Evolutionary conservation across 53 echinoderm and acorn worm genomes (phyloP).

Genomic region (Actinopyga echinites): DNA sequence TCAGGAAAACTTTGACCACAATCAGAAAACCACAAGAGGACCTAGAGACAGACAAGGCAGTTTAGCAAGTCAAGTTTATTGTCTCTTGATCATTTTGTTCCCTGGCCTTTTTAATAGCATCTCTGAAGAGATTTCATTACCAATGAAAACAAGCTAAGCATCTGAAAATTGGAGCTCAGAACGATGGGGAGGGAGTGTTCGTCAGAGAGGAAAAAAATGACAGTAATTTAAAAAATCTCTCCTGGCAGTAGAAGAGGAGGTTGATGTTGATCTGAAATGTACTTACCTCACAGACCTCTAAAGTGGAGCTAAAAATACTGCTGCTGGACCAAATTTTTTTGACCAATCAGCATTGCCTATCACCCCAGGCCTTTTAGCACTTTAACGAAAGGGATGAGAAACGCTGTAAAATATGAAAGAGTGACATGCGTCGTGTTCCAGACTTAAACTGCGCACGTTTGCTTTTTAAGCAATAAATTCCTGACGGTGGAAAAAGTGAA

Average conservation of each 20-base stretch:
- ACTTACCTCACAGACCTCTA: no score
- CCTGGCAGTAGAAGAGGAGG: neutral
- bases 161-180: slow-evolving; percentile 19
- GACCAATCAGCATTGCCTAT: neutral
- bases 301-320: slow-evolving; percentile 24
- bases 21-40: slow-evolving; percentile 33
- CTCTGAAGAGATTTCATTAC: slow-evolving; percentile 20
- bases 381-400: neutral
- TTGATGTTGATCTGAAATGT: neutral
- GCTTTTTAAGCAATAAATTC: slow-evolving; percentile 38
- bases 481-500: slow-evolving; percentile 32
- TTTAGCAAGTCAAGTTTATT: neutral
- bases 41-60: neutral
- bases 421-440: neutral
- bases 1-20: slow-evolving; percentile 27
- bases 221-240: slow-evolving; percentile 42
- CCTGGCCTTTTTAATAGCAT: neutral
- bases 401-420: no score
- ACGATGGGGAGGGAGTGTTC: neutral
- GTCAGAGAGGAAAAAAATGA: slow-evolving; percentile 28
- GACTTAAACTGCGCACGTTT: neutral
- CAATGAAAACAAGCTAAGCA: slow-evolving; percentile 26
- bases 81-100: slow-evolving; percentile 2
- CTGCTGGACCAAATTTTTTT: neutral
- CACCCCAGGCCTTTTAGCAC: neutral